These are phyloP conservation scores for Sinonovacula constricta DNA, from an alignment of 1,140 invertebrate genomes.

Conservation along the genomic window DNA sequence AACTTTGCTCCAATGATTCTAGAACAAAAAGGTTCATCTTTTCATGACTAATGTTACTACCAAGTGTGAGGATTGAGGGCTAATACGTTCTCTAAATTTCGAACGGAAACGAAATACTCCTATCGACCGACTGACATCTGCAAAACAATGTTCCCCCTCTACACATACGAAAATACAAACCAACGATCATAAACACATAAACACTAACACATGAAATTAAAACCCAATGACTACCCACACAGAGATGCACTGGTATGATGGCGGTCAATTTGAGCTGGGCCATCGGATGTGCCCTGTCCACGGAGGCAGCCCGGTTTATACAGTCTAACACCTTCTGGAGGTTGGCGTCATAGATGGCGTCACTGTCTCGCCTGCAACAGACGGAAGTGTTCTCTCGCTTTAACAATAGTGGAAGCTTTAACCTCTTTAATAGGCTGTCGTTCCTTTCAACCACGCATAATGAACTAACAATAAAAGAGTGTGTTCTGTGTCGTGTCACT, in stretches of 20 bases:
- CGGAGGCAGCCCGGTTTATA: conserved; percentile 94
- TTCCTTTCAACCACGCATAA: no score
- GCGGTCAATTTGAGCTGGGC: conserved; percentile 97
- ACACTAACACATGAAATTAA: background rate
- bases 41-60: conserved; percentile 4
- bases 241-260: conserved; percentile 93
- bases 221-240: conserved; percentile 82
- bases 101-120: background rate
- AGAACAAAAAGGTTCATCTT: no score
- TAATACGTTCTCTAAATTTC: background rate
- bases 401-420: no score
- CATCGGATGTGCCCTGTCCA: conserved; percentile 94
- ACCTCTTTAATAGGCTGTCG: no score
- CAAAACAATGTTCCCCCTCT: background rate
- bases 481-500: no score
- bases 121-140: background rate
- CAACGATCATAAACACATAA: background rate
- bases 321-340: conserved; percentile 96
- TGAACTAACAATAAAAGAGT: no score
- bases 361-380: no score
- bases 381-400: no score
- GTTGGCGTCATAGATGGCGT: conserved; percentile 91
- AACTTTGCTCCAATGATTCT: no score
- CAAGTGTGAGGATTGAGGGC: no score
- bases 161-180: background rate